Base-by-base conservation (phyloP, 2,113 vertebrate genomes). In the Dendropsophus ebraccatus region DNA sequence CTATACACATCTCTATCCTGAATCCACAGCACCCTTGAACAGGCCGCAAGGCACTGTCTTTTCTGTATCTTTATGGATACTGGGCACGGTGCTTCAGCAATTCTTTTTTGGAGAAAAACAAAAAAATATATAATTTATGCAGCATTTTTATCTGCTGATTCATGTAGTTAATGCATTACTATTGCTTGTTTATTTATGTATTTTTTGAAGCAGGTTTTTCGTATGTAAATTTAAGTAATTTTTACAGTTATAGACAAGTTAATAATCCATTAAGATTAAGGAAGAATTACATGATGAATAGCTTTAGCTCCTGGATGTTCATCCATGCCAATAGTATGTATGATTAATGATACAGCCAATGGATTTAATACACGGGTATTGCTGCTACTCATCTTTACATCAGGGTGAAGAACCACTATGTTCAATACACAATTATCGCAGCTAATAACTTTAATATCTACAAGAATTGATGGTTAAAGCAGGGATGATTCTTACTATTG, bases 361-460 rank as follows among this genome's bases (percentile, higher is more conserved):
- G 21, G 2, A 23, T 73, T n/a, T n/a, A n/a, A 21, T 23, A 35
- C 35, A n/a, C n/a, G 13, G 23, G 23, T 45, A n/a, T 45, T 73
- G 69, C 69, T n/a, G 69, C 69, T 45, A 45, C 69, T 73, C 7
- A 73, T 73, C 21, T 23, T 72, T 13, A 70, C 67, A 37, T 37
- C 11, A 70, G 3, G 30, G 17, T 37, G 8, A 21, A 72, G 69
- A 23, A 23, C 8, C 21, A 6, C 35, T 45, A 45, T 13, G 35
- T 72, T 41, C 69, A n/a, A 73, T 73, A 73, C 35, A 45, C 69
- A 73, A 73, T 73, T 73, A 73, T 73, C 21, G 13, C n/a, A 23
- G 35, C 1, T 73, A 45, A 21, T 41, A 70, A 14, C 10, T 9
- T 65, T 7, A 19, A 65, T 28, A 23, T 70, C 28, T 65, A 65